phyloP scores from a whole-genome alignment of 1,140 invertebrate genomes.

The Drosophila oshimai region DNA sequence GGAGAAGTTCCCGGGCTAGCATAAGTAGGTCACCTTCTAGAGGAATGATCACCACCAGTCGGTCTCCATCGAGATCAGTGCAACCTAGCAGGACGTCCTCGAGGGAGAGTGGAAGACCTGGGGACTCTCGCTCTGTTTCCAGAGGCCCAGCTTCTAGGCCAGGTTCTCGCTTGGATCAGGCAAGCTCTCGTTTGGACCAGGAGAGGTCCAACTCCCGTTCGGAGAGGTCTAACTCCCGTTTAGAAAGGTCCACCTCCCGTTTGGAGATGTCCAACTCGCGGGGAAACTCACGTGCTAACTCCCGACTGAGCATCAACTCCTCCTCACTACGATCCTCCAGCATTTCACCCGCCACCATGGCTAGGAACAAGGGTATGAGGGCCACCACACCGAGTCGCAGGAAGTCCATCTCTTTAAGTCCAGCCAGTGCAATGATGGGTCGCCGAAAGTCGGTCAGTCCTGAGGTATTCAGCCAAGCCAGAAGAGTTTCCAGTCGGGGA shows the following conservation, averaged over 20 bases:
- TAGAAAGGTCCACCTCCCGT: slow-evolving; percentile 43
- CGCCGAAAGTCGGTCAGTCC: slow-evolving; percentile 69
- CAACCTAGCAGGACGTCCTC: slow-evolving; percentile 31
- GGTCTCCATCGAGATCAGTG: slow-evolving; percentile 54
- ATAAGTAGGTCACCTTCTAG: slow-evolving; percentile 59
- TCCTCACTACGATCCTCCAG: slow-evolving; percentile 55
- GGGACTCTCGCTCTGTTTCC: slow-evolving; percentile 43
- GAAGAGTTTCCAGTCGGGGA: slow-evolving; percentile 9
- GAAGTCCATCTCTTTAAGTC: slow-evolving; percentile 71
- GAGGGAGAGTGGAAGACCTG: slow-evolving; percentile 38
- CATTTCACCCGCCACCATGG: slow-evolving; percentile 54
- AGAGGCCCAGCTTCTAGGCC: slow-evolving; percentile 52
- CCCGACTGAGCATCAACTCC: slow-evolving; percentile 67
- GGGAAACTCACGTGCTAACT: slow-evolving; percentile 66
- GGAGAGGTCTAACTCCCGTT: slow-evolving; percentile 47
- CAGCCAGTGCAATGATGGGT: slow-evolving; percentile 7
- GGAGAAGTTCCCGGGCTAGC: slow-evolving; percentile 46
- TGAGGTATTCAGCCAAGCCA: background rate
- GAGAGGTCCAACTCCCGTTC: slow-evolving; percentile 26
- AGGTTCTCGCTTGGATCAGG: slow-evolving; percentile 56
- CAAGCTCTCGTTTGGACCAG: slow-evolving; percentile 22
- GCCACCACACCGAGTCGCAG: slow-evolving; percentile 41
- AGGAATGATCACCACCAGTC: slow-evolving; percentile 34
- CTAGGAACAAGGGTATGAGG: slow-evolving; percentile 7
- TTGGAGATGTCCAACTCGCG: slow-evolving; percentile 42